A percentile compares a stretch with the other conserved stretches of the same genome.
Evolutionary conservation across 2,888 invertebrate genomes (phyloP).

Genomic region (Polyploca ridens): DNA sequence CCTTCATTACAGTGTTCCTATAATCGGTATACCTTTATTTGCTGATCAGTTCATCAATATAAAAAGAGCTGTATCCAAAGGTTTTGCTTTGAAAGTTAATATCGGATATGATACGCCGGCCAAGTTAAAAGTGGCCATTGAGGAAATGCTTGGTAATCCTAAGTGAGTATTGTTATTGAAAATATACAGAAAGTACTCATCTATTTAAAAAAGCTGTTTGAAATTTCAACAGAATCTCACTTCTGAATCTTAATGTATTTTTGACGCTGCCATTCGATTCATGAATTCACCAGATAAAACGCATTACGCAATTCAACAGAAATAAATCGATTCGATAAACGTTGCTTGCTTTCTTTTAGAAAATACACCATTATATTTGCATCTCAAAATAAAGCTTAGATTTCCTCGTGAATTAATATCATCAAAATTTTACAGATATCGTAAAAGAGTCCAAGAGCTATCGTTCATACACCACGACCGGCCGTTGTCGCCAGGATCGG

Average conservation of each 20-base stretch:
- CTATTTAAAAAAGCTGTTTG: too few species aligned
- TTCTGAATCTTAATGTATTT: too few species aligned
- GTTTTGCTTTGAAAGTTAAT: conserved; percentile 46
- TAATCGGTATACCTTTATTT: conserved; percentile 57
- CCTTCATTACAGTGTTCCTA: conserved; percentile 52
- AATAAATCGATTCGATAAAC: too few species aligned
- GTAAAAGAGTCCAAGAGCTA: conserved; percentile 46
- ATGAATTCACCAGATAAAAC: too few species aligned
- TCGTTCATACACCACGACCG: conserved; percentile 58
- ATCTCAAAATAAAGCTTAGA: too few species aligned
- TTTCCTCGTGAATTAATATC: neutral
- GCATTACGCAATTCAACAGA: too few species aligned
- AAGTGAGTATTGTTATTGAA: conserved; percentile 34
- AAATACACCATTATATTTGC: too few species aligned
- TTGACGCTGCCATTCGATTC: too few species aligned
- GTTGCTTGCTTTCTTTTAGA: too few species aligned
- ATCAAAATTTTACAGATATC: conserved; percentile 46
- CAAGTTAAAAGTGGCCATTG: conserved; percentile 43
- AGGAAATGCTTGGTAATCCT: conserved; percentile 36
- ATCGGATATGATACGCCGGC: conserved; percentile 36
- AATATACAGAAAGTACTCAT: too few species aligned
- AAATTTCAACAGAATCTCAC: too few species aligned
- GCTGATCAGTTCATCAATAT: conserved; percentile 59
- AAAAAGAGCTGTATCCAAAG: conserved; percentile 45
- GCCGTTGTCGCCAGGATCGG: conserved; percentile 44